Evolutionary conservation across 2,113 vertebrate genomes (phyloP), one percentile per base, ranked within the genome.

Genomic region (Sorex fumeus): DNA sequence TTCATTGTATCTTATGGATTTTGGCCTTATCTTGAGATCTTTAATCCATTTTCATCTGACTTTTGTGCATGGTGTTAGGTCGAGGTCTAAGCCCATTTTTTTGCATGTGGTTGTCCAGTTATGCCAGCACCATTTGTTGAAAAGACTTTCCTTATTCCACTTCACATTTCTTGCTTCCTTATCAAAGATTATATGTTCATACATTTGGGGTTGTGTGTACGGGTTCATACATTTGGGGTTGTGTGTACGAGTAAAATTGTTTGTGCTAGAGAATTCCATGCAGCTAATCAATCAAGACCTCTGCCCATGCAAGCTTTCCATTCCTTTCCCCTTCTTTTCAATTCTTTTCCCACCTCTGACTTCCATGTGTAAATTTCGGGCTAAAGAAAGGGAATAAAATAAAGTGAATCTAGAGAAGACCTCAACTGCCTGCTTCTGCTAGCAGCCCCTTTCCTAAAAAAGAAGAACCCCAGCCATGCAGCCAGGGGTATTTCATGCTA

Each of bases 171-270:
- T n/a, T n/a, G n/a, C n/a, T n/a, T n/a, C n/a, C n/a, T n/a, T n/a
- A n/a, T n/a, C n/a, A n/a, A n/a, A n/a, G n/a, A n/a, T n/a, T n/a
- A n/a, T n/a, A n/a, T n/a, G n/a, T n/a, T n/a, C n/a, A n/a, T n/a
- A n/a, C n/a, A n/a, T n/a, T n/a, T n/a, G n/a, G n/a, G n/a, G n/a
- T n/a, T n/a, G n/a, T n/a, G n/a, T n/a, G n/a, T n/a, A n/a, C n/a
- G n/a, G n/a, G n/a, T n/a, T n/a, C n/a, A n/a, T n/a, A n/a, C n/a
- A n/a, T n/a, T n/a, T n/a, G n/a, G n/a, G n/a, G n/a, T n/a, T n/a
- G n/a, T n/a, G n/a, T n/a, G n/a, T n/a, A n/a, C n/a, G n/a, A 74
- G 60, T 86, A 62, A 94, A 81, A 64, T 57, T 89, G 25, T 62
- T 36, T 62, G 1, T 30, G 69, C 30, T 27, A 45, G 27, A 81